Evolutionary conservation across 2,113 vertebrate species (phyloP).

Genomic region (Cyphotilapia sp.): DNA sequence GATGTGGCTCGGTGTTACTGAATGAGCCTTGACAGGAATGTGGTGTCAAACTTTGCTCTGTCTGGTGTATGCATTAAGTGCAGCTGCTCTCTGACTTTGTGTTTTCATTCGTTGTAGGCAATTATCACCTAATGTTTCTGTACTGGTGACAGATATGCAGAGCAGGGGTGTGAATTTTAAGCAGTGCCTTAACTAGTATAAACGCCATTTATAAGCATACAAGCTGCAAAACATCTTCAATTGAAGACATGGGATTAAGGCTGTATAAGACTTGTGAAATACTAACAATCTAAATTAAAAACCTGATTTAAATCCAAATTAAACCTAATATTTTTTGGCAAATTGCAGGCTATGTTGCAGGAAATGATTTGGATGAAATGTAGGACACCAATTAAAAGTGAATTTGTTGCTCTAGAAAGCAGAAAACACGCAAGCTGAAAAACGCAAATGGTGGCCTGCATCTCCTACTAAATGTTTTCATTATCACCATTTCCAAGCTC

Average conservation of each 20-base stretch:
- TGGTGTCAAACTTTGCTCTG: conserved; percentile 24
- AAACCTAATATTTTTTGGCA: neutral
- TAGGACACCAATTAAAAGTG: neutral
- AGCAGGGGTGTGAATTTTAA: neutral
- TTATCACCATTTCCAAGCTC: neutral
- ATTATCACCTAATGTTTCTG: conserved; percentile 15
- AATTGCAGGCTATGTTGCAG: neutral
- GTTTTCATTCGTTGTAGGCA: conserved; percentile 28
- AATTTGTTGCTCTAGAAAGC: neutral
- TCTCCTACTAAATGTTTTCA: neutral
- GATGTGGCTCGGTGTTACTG: conserved; percentile 1
- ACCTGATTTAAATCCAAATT: neutral
- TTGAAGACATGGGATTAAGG: neutral
- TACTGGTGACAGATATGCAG: neutral
- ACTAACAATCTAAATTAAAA: neutral
- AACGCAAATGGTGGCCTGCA: neutral
- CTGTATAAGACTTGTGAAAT: neutral
- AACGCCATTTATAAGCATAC: neutral
- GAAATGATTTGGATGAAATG: neutral
- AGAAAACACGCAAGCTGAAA: neutral
- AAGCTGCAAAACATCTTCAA: neutral
- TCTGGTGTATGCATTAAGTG: conserved; percentile 1
- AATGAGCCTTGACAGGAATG: conserved; percentile 35
- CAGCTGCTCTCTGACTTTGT: conserved; percentile 25
- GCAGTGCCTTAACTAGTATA: neutral